A percentile compares a stretch with the other conserved stretches of the same genome.
These are phyloP conservation scores for Meloidogyne hapla DNA, from an alignment of 1,140 invertebrate genomes.

Conservation along the genomic window DNA sequence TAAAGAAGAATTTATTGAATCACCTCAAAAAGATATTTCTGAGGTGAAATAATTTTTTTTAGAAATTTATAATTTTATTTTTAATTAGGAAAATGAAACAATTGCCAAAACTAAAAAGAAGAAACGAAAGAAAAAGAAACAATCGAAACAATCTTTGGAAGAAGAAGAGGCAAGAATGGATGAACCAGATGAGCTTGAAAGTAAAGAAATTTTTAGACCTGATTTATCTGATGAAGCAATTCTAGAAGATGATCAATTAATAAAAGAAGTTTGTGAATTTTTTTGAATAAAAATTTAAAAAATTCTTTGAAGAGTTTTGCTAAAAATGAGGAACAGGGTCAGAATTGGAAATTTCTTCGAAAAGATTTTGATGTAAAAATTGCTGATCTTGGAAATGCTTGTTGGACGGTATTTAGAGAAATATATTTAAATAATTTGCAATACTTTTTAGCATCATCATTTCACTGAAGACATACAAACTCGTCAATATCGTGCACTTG, in stretches of 20 bases:
- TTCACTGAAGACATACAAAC: constrained; percentile 98
- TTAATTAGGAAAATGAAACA: background rate
- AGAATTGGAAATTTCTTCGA: constrained; percentile 8
- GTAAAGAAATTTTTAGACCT: background rate
- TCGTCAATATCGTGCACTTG: constrained; percentile 90
- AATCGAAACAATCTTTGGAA: background rate
- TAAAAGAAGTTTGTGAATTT: background rate
- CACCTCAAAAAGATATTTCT: too few species aligned
- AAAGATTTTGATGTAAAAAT: constrained; percentile 66
- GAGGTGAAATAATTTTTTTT: too few species aligned
- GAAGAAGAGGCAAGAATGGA: too few species aligned
- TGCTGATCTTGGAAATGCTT: constrained; percentile 96
- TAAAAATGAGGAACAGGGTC: background rate
- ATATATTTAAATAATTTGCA: constrained; percentile 16
- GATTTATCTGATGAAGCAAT: background rate
- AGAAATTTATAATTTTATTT: background rate
- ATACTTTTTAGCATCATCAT: constrained; percentile 71
- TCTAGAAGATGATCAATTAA: background rate
- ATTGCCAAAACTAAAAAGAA: constrained; percentile 26
- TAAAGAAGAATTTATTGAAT: too few species aligned
- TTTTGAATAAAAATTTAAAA: background rate
- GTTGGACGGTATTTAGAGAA: constrained; percentile 81
- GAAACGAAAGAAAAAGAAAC: constrained; percentile 23
- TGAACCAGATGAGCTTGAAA: background rate
- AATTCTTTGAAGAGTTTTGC: background rate